Percentiles rank a stretch among this genome's conserved stretches.
These are phyloP conservation scores for Progne subis DNA, from an alignment of 2,113 vertebrate species.

Conservation along the genomic window DNA sequence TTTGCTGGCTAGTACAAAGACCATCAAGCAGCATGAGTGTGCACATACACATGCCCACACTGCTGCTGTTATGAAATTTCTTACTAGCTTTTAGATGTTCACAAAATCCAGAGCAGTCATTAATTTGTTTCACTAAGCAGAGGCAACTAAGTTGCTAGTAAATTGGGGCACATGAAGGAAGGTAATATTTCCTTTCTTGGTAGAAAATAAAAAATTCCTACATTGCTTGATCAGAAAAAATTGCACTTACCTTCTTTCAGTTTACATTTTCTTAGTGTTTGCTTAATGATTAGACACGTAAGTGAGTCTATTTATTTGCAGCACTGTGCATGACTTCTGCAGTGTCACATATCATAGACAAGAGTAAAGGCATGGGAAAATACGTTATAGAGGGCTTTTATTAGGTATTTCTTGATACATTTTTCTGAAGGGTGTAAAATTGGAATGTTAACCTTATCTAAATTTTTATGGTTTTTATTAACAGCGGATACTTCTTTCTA, in stretches of 20 bases:
- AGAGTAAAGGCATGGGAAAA: not conserved
- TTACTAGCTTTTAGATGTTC: not conserved
- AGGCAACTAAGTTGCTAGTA: not conserved
- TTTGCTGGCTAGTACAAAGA: not conserved
- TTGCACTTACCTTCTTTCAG: not conserved
- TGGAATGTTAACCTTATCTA: not conserved
- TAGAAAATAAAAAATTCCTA: not conserved
- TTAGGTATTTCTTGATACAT: not conserved
- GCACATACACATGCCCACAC: not conserved
- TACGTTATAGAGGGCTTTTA: not conserved
- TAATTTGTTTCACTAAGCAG: conserved; percentile 1
- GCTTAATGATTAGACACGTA: not conserved
- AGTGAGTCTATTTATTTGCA: not conserved
- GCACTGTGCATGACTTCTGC: not conserved
- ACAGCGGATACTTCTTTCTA: not conserved
- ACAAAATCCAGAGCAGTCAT: not conserved
- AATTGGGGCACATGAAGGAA: not conserved
- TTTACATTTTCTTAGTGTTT: not conserved
- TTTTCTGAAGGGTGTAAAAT: not conserved
- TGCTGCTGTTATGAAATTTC: not conserved
- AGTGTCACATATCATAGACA: not conserved
- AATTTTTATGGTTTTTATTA: not conserved
- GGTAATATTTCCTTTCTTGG: not conserved
- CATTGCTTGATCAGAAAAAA: not conserved
- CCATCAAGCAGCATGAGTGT: not conserved